A percentile compares a stretch with the other conserved stretches of the same genome.
Evolutionary conservation across 2,888 invertebrate genomes (phyloP).

Genomic region (Entomobrya proxima): DNA sequence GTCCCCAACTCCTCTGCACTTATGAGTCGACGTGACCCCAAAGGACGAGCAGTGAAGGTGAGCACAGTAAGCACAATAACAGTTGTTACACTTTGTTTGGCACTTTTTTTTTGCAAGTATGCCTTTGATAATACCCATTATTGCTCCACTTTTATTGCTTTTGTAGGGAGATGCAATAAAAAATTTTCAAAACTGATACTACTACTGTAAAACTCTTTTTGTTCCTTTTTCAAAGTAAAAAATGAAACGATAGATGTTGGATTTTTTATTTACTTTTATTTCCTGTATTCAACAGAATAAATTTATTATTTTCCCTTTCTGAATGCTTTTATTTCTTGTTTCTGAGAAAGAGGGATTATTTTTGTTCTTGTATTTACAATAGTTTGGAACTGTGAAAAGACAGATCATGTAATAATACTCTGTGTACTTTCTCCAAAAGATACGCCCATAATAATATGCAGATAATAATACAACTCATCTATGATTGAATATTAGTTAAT

Average conservation of each 20-base stretch:
- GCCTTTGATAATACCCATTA: neutral
- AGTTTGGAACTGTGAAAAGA: no score
- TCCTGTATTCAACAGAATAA: neutral
- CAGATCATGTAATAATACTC: no score
- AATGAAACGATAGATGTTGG: neutral
- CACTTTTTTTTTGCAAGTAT: neutral
- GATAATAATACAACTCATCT: no score
- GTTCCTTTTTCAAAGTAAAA: neutral
- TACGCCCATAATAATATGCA: no score
- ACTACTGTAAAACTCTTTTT: neutral
- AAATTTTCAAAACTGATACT: no score
- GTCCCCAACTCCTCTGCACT: slow-evolving; percentile 10
- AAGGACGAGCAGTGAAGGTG: slow-evolving; percentile 65
- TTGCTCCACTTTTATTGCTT: neutral
- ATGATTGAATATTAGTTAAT: no score
- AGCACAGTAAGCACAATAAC: neutral
- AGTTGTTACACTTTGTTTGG: neutral
- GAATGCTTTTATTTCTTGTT: neutral
- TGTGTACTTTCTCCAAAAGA: no score
- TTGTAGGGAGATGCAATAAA: slow-evolving; percentile 18
- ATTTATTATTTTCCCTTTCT: slow-evolving; percentile 11
- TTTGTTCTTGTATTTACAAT: no score
- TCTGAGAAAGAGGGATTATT: no score
- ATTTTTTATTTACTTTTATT: slow-evolving; percentile 19
- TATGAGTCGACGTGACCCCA: slow-evolving; percentile 61